Conservation (phyloP, 2,888 invertebrate species). For the Tipula lateralis region DNA sequence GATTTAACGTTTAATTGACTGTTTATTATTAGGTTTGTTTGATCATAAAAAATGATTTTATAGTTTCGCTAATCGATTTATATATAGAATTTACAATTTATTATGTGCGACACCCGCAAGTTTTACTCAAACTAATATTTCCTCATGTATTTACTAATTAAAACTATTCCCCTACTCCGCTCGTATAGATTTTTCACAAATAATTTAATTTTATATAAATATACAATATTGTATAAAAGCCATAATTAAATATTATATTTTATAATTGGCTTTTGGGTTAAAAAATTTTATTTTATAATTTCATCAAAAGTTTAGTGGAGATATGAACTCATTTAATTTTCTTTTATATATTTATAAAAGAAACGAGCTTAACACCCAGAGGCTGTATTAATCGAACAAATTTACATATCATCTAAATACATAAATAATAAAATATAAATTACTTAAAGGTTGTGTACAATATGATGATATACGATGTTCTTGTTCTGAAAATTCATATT, state of each 20-base stretch:
- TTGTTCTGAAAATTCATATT: background rate
- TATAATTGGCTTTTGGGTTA: background rate
- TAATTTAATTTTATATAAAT: too few relatives aligned
- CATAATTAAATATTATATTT: background rate
- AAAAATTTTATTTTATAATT: background rate
- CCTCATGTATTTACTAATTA: too few relatives aligned
- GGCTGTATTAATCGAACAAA: background rate
- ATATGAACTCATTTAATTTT: background rate
- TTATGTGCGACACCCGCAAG: too few relatives aligned
- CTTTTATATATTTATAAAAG: background rate
- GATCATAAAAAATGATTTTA: too few relatives aligned
- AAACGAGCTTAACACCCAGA: background rate
- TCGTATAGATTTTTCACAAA: too few relatives aligned
- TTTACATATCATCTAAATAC: background rate
- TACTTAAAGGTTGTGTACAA: background rate
- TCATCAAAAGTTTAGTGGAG: background rate
- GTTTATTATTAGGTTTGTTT: too few relatives aligned
- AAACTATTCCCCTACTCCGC: too few relatives aligned
- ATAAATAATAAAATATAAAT: background rate
- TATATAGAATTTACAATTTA: too few relatives aligned
- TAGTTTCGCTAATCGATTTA: too few relatives aligned
- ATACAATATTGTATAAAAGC: background rate
- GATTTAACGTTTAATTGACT: too few relatives aligned
- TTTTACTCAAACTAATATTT: too few relatives aligned
- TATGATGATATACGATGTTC: background rate